Conservation (phyloP, 2,797 vertebrate species). For the Sebastes itinus region DNA sequence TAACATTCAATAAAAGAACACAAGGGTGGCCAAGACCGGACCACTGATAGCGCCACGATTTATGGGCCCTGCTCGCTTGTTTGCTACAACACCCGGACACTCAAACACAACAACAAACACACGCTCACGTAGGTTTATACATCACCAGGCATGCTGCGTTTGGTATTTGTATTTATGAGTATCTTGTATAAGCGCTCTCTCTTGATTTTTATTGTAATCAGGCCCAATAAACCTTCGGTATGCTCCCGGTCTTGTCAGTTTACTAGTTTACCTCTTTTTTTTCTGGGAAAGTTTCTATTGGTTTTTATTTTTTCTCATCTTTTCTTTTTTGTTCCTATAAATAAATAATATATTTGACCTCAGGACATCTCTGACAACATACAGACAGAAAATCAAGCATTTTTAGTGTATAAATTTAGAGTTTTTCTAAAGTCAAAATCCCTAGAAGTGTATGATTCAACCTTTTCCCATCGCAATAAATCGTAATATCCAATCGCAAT, state of each 20-base stretch:
- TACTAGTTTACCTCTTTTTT: background rate
- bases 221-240: background rate
- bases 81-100: slow-evolving; percentile 17
- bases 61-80: slow-evolving; percentile 62
- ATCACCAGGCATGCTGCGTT: background rate
- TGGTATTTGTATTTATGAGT: slow-evolving; percentile 2
- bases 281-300: background rate
- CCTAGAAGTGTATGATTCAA: no score
- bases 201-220: background rate
- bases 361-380: no score
- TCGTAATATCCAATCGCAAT: no score
- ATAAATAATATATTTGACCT: no score
- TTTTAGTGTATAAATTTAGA: no score
- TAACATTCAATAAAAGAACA: slow-evolving; percentile 79
- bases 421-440: no score
- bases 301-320: background rate
- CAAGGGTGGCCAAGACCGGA: slow-evolving; percentile 65
- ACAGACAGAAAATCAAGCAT: no score
- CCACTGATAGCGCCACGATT: slow-evolving; percentile 71
- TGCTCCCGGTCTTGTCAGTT: background rate
- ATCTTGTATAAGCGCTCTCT: background rate
- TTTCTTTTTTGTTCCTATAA: no score
- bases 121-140: background rate
- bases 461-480: no score
- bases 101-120: slow-evolving; percentile 3